phyloP scores from a whole-genome alignment of 1,140 invertebrate species.

The Tetragnatha versicolor region DNA sequence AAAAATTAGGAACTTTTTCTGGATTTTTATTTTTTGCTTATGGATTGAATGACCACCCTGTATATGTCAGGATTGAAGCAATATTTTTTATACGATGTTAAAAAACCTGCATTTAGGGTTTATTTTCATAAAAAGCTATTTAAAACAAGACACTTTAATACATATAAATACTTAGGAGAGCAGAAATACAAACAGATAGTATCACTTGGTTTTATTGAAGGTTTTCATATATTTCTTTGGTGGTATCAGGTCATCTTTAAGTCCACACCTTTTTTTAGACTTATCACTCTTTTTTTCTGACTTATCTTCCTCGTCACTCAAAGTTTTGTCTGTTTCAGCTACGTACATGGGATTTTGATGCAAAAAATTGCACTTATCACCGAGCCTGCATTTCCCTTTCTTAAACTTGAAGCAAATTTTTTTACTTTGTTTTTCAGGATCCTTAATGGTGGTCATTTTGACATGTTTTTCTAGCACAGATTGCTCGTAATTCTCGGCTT shows the following conservation, averaged over 20 bases:
- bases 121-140: too few species aligned
- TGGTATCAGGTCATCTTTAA: conserved; percentile 44
- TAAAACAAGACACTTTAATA: too few species aligned
- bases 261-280: conserved; percentile 31
- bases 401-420: conserved; percentile 94
- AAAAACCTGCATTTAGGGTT: too few species aligned
- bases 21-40: too few species aligned
- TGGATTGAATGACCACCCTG: too few species aligned
- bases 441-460: conserved; percentile 79
- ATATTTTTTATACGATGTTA: too few species aligned
- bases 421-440: conserved; percentile 76
- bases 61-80: too few species aligned
- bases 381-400: conserved; percentile 88
- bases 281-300: background rate
- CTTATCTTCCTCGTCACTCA: background rate
- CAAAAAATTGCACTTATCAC: conserved; percentile 89
- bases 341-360: conserved; percentile 70
- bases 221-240: conserved; percentile 45
- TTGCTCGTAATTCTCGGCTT: conserved; percentile 85
- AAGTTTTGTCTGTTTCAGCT: background rate
- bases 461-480: conserved; percentile 91
- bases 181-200: too few species aligned
- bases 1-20: too few species aligned
- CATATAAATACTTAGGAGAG: too few species aligned
- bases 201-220: conserved; percentile 25